Evolutionary conservation across 1,140 invertebrate genomes (phyloP), one percentile per base, ranked within the genome.

Genomic region (Eufriesea mexicana): DNA sequence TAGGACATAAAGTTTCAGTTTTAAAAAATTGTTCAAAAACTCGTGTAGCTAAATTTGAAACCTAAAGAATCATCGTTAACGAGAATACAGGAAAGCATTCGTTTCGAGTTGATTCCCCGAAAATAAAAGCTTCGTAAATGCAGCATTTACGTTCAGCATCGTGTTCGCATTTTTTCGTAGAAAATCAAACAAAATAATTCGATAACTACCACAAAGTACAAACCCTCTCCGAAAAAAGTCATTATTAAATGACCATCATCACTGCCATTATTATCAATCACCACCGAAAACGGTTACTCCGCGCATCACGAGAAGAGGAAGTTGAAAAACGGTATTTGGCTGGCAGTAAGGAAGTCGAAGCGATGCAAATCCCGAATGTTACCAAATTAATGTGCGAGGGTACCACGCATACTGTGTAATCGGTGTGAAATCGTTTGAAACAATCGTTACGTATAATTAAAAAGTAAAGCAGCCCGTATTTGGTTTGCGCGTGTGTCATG

Each of bases 371-470:
- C 12, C 35, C 23, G 35, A 25, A 10, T n/a, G 20, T 57, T 57
- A n/a, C 4, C 20, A 54, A 73, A 73, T 55, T 54, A 73, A 73
- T 35, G 51, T 1, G 70, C 68, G 20, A 54, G 12, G n/a, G 70
- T 54, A 45, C 14, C 42, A n/a, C 42, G 23, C 42, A n/a, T 57
- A 45, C 20, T 20, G 23, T 23, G 42, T 61, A 61, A 74, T 75
- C 16, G 45, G 59, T 35, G 57, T 23, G 47, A 51, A 62, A 75
- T 75, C 59, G 14, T 62, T 62, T 0, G 45, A 49, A 75, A 35
- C 57, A 62, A 64, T 75, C 45, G 62, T 75, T 62, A 49, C 18
- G 25, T 49, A 62, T 75, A 75, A 75, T 75, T 62, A 49, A 75
- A 75, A 23, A 61, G 45, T 20, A 62, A 61, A 62, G 23, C 45